Evolutionary conservation across 2,888 invertebrate species (phyloP), one percentile per base, ranked within the genome.

Genomic region (Cantharis nigra): DNA sequence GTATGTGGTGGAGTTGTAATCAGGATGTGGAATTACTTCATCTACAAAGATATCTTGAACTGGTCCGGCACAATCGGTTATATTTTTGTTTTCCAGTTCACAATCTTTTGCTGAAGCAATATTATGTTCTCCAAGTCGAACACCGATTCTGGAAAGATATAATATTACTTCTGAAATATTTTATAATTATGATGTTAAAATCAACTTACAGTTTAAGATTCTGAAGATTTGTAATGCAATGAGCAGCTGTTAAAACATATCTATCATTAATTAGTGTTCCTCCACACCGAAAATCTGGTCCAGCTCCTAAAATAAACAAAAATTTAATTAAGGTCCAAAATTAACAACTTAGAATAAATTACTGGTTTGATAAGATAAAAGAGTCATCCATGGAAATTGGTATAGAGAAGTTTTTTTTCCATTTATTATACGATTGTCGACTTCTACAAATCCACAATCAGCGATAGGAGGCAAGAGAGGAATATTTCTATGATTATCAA

Each of bases 331-430:
- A 28, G 9, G 2, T 7, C n/a, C 11, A 69, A 28, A 5, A 11
- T 69, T 5, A 30, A 13, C 14, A 63, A 10, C 33, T 14, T 3
- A 9, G 28, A 80, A n/a, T n/a, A n/a, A n/a, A 7, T 74, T 49
- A 70, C 85, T 80, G 7, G 81, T 83, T 11, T 84, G 72, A 76
- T 94, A 95, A 3, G 91, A 90, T 14, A 95, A 85, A 1, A 94
- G 87, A 0, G 92, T 94, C 93, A 95, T 93, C 94, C 94, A 95
- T 0, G 95, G 95, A 87, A 91, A 94, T 81, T 94, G 93, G 63
- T 90, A 91, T 5, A 94, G 85, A 0, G 86, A 86, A 0, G 94
- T 92, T 78, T 89, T 88, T 64, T 91, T 90, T 0, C 94, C 95
- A 20, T 33, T 33, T 28, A 63, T 18, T n/a, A 74, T 74, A 20